Evolutionary conservation across 1,140 invertebrate genomes (phyloP).

Genomic region (Marisa cornuarietis): DNA sequence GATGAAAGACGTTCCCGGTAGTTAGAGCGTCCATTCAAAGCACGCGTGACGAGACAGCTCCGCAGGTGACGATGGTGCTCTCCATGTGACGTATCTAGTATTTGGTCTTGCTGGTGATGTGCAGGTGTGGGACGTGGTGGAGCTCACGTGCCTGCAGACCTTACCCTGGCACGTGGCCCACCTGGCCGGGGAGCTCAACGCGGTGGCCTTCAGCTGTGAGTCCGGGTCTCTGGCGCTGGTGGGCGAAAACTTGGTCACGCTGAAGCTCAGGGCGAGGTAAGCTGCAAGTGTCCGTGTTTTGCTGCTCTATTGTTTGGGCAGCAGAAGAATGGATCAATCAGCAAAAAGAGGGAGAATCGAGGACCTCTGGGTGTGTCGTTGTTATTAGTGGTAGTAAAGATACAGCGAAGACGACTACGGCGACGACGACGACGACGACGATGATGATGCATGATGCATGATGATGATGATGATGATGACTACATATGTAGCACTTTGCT

Average conservation of each 20-base stretch:
- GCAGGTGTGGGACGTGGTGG: slow-evolving; percentile 9
- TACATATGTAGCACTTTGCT: background rate
- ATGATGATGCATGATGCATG: background rate
- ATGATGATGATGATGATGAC: background rate
- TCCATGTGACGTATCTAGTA: background rate
- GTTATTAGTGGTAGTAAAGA: background rate
- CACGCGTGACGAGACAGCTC: background rate
- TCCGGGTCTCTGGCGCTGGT: background rate
- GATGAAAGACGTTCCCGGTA: too few relatives aligned
- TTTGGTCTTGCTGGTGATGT: background rate
- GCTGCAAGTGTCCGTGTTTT: background rate
- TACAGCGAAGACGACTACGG: background rate
- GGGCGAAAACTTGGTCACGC: background rate
- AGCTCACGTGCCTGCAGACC: background rate
- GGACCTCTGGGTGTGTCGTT: background rate
- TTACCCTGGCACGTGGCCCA: background rate
- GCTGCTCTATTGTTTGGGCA: background rate
- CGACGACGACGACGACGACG: background rate
- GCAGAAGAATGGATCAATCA: too few relatives aligned
- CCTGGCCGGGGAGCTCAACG: background rate
- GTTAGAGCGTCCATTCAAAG: too few relatives aligned
- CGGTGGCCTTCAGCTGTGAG: background rate
- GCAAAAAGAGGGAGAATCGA: too few relatives aligned
- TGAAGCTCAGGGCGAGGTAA: slow-evolving; percentile 4
- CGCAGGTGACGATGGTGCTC: background rate